Conservation (phyloP, 2,113 vertebrate genomes). For the Panurus biarmicus region DNA sequence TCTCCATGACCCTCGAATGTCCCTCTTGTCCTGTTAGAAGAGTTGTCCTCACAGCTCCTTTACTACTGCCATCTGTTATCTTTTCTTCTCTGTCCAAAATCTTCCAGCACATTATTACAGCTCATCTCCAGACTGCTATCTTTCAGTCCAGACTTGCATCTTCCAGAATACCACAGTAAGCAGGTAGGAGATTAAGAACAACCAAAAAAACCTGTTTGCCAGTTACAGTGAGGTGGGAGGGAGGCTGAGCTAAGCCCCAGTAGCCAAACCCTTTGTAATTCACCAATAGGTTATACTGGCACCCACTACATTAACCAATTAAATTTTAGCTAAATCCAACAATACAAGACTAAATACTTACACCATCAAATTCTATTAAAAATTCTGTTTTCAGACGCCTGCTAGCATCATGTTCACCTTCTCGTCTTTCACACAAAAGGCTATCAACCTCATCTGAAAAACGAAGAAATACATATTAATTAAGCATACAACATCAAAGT, state of each 20-base stretch:
- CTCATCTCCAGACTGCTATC: not conserved
- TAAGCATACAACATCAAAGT: not conserved
- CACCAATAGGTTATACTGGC: not conserved
- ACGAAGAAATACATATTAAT: not conserved
- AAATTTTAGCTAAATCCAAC: not conserved
- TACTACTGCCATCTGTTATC: not conserved
- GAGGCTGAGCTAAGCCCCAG: not conserved
- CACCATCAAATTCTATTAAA: slow-evolving; percentile 96
- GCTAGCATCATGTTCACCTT: slow-evolving; percentile 95
- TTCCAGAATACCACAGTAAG: not conserved
- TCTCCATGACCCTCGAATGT: not conserved
- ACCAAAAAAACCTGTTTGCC: not conserved
- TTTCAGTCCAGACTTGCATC: not conserved
- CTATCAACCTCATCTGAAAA: slow-evolving; percentile 95
- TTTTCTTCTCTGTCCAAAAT: not conserved
- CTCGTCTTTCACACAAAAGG: slow-evolving; percentile 91
- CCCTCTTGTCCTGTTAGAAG: not conserved
- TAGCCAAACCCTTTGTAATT: not conserved
- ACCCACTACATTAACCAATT: not conserved
- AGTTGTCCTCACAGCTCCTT: not conserved
- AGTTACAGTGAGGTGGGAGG: not conserved
- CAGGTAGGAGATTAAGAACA: not conserved
- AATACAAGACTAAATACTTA: slow-evolving; percentile 65
- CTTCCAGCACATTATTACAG: not conserved
- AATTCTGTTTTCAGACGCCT: slow-evolving; percentile 96